Base-by-base conservation (phyloP, 64 coral and sea anemone genomes). In the Dendrophyllia cribrosa region DNA sequence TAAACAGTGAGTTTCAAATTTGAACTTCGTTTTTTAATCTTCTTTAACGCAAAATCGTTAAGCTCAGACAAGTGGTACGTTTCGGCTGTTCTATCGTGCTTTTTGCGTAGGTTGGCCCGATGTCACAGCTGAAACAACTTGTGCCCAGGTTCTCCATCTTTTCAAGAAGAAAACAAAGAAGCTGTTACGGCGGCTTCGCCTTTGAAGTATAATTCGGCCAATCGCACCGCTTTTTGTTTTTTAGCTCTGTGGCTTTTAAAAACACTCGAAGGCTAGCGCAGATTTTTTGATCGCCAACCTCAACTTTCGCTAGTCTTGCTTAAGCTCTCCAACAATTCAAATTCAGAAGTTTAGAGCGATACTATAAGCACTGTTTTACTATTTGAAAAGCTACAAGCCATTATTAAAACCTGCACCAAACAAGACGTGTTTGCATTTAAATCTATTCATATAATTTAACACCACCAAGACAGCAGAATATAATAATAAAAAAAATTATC, bases 111-210 rank as follows among this genome's bases (percentile, higher is more conserved):
- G 53, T 56, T 56, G 53, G 5, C 12, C 1, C 53, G 12, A 12
- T 5, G 7, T 56, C 53, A 3, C 16, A 75, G 72, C 72, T 75
- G 46, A 46, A 51, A 50, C 5, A 15, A 74, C 43, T 8, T 19
- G 45, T 51, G 21, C 47, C 22, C 44, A 22, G 19, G 47, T 17
- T 23, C 11, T 50, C 17, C 21, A 17, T 20, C 6, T 3, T 16
- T 56, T 13, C 12, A 61, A 5, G 44, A 4, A 25, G 2, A 43
- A 43, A 83, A 63, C 43, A 66, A 83, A 75, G 24, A 62, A 44
- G 16, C 16, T 82, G 34, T 63, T 64, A 82, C 7, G 61, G 60
- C 80, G 80, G 80, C 80, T 84, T 84, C n/a, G 7, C 43, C 43
- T 84, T 22, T 50, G 20, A 84, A 50, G 45, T 66, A 68, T 23